Conservation (phyloP, 2,797 vertebrate genomes). For the Falco biarmicus region DNA sequence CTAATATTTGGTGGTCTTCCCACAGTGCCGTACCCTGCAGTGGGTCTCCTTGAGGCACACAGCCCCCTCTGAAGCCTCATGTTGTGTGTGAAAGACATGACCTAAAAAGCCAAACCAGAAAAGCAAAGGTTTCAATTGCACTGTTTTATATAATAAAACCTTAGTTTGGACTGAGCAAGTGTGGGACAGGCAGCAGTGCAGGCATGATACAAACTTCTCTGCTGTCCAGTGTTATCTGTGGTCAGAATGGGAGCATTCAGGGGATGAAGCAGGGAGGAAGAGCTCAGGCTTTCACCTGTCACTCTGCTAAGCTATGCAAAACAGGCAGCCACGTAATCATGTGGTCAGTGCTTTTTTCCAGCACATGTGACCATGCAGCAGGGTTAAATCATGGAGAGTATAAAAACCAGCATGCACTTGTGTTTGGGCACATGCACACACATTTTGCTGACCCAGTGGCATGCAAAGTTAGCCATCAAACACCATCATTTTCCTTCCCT, state of each 20-base stretch:
- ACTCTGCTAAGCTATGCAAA: neutral
- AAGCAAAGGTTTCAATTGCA: neutral
- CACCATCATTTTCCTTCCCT: neutral
- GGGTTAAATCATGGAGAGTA: neutral
- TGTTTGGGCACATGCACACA: rapidly evolving
- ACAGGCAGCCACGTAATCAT: neutral
- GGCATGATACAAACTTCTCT: neutral
- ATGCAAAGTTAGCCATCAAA: neutral
- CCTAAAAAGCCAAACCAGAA: neutral
- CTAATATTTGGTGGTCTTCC: neutral
- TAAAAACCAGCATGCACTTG: neutral
- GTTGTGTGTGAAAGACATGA: neutral
- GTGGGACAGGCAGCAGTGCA: neutral
- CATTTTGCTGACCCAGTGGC: neutral
- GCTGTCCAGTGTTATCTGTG: neutral
- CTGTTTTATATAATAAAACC: neutral
- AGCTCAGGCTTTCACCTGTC: neutral
- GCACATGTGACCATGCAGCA: rapidly evolving
- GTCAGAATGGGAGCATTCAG: neutral
- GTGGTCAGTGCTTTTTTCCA: neutral
- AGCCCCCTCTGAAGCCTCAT: neutral
- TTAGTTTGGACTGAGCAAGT: neutral
- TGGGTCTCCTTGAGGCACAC: neutral
- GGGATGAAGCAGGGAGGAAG: neutral
- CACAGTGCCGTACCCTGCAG: neutral